Base-by-base conservation (phyloP, 1,140 invertebrate species). In the Plectrocnemia conspersa region DNA sequence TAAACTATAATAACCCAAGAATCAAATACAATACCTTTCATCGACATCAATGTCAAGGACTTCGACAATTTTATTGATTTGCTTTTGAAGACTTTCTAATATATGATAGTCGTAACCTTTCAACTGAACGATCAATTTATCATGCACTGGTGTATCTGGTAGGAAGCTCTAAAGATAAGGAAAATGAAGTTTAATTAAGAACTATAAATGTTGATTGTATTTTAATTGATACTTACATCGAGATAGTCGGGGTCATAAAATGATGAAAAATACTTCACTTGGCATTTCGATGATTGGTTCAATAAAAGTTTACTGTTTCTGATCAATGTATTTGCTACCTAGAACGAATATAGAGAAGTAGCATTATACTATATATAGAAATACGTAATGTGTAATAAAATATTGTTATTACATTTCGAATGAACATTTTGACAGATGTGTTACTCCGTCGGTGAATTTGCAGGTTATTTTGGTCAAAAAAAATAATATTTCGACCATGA, bases 61-160 rank as follows among this genome's bases (percentile, higher is more conserved):
- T 63, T 83, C 78, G 23, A 86, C 82, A 58, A 88, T 69, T 63
- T 79, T 80, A 63, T 91, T 82, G 41, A 93, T 73, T 64, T 85
- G 85, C 63, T 78, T 81, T 68, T 89, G 88, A 66, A 82, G 93
- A 62, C 72, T 82, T 73, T 95, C 91, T 35, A 95, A 66, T 7
- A 89, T 63, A 9, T 86, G 78, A 72, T 80, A 95, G 67, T 91
- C 85, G 65, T 92, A 91, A 3, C 89, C 83, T 64, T 79, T 88
- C 19, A 94, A 71, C 74, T 87, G 83, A 25, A 95, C 74, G 70
- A 90, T 89, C 13, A 94, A 63, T 16, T 71, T 70, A 29, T 85
- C 79, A 73, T 88, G 85, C n/a, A 84, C 66, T 18, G 89, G 88
- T 55, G 82, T 75, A 65, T 84, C 79, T 0, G 82, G 75, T 68